Percentiles rank a stretch among this genome's conserved stretches.
Conservation (phyloP, 2,113 vertebrate species). For the Leptobrachium leishanense region DNA sequence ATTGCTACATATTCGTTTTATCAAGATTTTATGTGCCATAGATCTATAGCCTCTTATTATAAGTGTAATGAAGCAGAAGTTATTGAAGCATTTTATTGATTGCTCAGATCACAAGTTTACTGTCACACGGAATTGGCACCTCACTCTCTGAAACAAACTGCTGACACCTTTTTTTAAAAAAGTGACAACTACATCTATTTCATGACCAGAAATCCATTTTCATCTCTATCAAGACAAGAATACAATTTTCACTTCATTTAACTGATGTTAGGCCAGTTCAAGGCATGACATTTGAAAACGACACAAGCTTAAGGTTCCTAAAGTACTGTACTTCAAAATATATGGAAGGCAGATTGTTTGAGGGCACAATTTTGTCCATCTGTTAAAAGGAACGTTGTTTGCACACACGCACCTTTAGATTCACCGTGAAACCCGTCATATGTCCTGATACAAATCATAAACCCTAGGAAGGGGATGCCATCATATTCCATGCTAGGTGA, state of each 20-base stretch:
- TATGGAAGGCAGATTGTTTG: conserved; percentile 68
- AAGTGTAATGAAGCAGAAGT: conserved; percentile 89
- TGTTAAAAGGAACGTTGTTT: conserved; percentile 16
- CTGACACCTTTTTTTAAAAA: conserved; percentile 89
- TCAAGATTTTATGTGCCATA: conserved; percentile 77
- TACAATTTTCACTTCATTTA: conserved; percentile 97
- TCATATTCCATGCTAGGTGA: background rate
- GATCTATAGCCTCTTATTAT: conserved; percentile 93
- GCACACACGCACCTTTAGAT: conserved; percentile 21
- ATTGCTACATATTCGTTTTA: conserved; percentile 70
- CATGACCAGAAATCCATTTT: conserved; percentile 95
- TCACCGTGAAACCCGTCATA: conserved; percentile 16
- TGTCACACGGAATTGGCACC: conserved; percentile 90
- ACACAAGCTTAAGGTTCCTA: conserved; percentile 81
- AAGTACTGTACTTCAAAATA: conserved; percentile 77
- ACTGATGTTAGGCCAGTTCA: conserved; percentile 82
- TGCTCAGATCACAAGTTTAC: conserved; percentile 89
- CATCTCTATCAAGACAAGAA: conserved; percentile 93
- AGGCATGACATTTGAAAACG: conserved; percentile 79
- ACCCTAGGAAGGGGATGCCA: background rate
- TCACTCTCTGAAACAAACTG: conserved; percentile 88
- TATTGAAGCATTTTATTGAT: conserved; percentile 94
- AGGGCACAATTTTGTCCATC: conserved; percentile 55
- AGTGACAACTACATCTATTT: conserved; percentile 94
- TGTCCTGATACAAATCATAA: conserved; percentile 4